Conservation (phyloP, 2,113 vertebrate genomes). For the Ifrita kowaldi region DNA sequence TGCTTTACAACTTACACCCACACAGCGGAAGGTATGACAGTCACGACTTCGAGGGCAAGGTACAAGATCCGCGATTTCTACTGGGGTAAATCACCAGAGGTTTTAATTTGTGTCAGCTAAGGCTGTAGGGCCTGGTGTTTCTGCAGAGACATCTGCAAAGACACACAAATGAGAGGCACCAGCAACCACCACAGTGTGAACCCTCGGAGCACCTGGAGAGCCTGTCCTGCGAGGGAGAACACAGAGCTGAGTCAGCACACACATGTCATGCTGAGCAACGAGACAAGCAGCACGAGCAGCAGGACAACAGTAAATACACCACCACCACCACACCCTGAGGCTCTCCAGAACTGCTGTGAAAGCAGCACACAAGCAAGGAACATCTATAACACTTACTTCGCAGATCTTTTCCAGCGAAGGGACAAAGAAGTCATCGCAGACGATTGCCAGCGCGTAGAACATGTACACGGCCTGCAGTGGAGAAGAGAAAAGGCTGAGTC, state of each 20-base stretch:
- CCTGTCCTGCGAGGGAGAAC: neutral
- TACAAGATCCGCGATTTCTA: fast-evolving
- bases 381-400: slow-evolving; percentile 76
- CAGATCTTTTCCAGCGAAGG: slow-evolving; percentile 95
- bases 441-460: slow-evolving; percentile 94
- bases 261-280: fast-evolving
- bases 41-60: neutral
- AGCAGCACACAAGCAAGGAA: neutral
- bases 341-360: neutral
- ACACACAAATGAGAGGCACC: fast-evolving
- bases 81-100: neutral
- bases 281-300: neutral
- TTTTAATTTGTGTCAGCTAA: neutral
- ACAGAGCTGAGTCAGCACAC: fast-evolving
- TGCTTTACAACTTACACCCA: neutral
- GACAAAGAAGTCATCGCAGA: slow-evolving; percentile 98
- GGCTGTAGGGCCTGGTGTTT: neutral
- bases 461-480: slow-evolving; percentile 90
- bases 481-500: neutral
- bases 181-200: neutral
- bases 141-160: neutral
- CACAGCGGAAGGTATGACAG: neutral
- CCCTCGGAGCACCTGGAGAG: neutral
- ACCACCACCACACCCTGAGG: neutral
- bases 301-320: neutral